phyloP scores from a whole-genome alignment of 2,797 vertebrate species.

The Gallinago nigripennis region DNA sequence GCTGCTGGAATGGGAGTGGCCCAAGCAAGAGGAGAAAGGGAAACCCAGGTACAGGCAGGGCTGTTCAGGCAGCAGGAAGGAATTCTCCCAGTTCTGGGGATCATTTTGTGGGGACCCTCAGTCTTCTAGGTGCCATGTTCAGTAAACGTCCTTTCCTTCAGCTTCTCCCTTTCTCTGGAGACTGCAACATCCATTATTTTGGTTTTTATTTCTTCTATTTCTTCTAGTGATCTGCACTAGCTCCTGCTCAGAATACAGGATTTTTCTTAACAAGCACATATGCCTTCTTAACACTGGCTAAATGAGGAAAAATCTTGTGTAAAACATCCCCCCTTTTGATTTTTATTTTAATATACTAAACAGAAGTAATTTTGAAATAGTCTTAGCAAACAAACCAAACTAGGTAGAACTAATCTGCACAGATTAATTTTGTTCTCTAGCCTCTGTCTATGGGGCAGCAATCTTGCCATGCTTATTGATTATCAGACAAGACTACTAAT shows the following conservation, averaged over 20 bases:
- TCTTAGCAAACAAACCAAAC: slow-evolving; percentile 51
- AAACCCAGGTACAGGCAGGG: neutral
- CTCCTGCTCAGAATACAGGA: neutral
- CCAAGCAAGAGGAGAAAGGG: neutral
- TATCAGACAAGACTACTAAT: slow-evolving; percentile 95
- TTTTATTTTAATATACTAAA: slow-evolving; percentile 3
- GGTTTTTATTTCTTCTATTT: neutral
- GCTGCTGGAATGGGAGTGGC: neutral
- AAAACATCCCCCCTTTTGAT: slow-evolving; percentile 2
- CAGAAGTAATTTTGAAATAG: slow-evolving; percentile 23
- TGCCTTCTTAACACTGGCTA: neutral
- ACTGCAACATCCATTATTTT: neutral
- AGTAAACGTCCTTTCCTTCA: neutral
- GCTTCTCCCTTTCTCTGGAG: neutral
- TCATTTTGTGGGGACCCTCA: neutral
- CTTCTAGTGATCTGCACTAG: neutral
- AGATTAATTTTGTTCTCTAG: slow-evolving; percentile 76
- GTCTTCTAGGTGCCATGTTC: neutral
- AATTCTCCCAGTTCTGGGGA: neutral
- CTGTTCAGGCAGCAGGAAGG: neutral
- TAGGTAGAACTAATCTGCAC: slow-evolving; percentile 67
- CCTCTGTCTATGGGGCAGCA: slow-evolving; percentile 75
- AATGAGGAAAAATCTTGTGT: neutral
- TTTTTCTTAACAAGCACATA: neutral
- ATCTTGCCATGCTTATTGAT: slow-evolving; percentile 89